Conservation (phyloP, 2,888 invertebrate genomes). For the Stegana nigrithorax region DNA sequence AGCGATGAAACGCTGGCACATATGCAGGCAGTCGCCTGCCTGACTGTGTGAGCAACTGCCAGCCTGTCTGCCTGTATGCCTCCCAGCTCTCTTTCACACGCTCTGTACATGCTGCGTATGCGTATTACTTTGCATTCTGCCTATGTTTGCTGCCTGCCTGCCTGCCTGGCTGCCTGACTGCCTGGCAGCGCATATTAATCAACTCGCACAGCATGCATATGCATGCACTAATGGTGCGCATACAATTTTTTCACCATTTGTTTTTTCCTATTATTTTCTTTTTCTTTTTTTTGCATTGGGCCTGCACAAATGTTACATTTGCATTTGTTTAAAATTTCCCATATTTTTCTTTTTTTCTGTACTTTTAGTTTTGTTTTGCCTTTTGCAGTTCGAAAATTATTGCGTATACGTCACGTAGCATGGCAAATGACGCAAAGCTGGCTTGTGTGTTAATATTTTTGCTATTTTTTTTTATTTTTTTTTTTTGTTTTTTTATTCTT, state of each 20-base stretch:
- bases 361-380: too few relatives aligned
- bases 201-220: constrained; percentile 2
- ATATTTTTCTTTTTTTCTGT: too few relatives aligned
- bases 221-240: not conserved
- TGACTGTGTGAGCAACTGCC: constrained; percentile 7
- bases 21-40: not conserved
- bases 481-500: not conserved
- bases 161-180: not conserved
- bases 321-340: too few relatives aligned
- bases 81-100: not conserved
- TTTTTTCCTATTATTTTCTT: too few relatives aligned
- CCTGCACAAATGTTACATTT: too few relatives aligned
- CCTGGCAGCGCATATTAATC: constrained; percentile 2
- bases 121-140: not conserved
- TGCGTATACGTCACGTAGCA: constrained; percentile 1
- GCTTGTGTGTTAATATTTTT: too few relatives aligned
- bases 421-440: too few relatives aligned
- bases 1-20: not conserved
- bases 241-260: too few relatives aligned
- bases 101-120: not conserved
- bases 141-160: not conserved
- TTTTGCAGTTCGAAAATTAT: too few relatives aligned
- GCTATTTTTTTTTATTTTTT: too few relatives aligned
- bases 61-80: not conserved
- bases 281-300: too few relatives aligned